Conservation (phyloP, 2,113 vertebrate species). For the Plestiodon gilberti region DNA sequence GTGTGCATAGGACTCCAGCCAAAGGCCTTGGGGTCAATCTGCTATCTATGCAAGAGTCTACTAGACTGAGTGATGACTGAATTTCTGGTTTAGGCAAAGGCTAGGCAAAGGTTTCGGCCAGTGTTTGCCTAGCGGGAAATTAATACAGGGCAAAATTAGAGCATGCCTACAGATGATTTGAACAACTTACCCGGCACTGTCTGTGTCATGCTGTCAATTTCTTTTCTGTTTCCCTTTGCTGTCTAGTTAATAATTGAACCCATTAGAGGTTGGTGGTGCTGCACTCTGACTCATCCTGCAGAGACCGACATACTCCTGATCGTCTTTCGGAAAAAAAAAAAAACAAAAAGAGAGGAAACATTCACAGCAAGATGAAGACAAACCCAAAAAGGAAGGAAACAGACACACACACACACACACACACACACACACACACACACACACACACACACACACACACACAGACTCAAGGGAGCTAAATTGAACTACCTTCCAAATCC, state of each 20-base stretch:
- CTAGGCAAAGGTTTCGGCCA: conserved; percentile 63
- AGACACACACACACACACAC: background rate
- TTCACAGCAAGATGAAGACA: conserved; percentile 14
- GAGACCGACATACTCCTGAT: conserved; percentile 34
- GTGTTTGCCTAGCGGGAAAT: conserved; percentile 69
- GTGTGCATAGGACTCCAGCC: too few species aligned
- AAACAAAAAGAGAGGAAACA: background rate
- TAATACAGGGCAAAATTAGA: conserved; percentile 73
- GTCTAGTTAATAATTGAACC: conserved; percentile 60
- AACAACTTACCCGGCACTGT: conserved; percentile 59
- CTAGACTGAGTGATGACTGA: conserved; percentile 64
- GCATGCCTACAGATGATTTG: conserved; percentile 70
- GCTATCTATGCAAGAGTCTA: conserved; percentile 62
- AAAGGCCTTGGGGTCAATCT: conserved; percentile 65
- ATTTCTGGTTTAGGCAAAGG: conserved; percentile 65
- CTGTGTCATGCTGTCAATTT: conserved; percentile 55
- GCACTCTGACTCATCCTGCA: conserved; percentile 34
- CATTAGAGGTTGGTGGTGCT: conserved; percentile 44
- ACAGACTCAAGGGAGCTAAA: background rate
- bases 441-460: background rate
- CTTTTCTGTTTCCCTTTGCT: conserved; percentile 12
- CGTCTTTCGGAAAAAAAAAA: background rate
- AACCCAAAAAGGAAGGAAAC: background rate
- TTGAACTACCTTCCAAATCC: background rate
- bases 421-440: background rate